Evolutionary conservation across 37 sponge, comb jelly and placozoan genomes (phyloP).

Genomic region (Cladorhizidae sp.): DNA sequence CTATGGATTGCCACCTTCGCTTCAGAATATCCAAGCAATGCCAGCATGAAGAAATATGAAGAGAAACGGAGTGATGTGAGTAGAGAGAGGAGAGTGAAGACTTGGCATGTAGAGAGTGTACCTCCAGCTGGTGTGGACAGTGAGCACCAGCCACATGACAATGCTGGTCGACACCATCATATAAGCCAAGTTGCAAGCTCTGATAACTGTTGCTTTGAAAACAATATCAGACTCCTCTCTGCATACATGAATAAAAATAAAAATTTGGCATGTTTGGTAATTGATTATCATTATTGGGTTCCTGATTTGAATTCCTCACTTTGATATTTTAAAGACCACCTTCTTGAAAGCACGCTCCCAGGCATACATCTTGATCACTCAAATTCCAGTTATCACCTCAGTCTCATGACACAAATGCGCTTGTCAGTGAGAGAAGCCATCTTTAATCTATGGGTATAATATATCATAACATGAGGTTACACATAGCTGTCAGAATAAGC

Average conservation of each 20-base stretch:
- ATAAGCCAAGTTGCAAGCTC: slow-evolving; percentile 41
- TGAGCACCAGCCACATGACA: slow-evolving; percentile 51
- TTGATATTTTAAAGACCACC: slow-evolving; percentile 47
- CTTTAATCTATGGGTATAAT: slow-evolving; percentile 42
- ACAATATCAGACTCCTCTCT: slow-evolving; percentile 47
- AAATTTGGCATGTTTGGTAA: too few relatives aligned
- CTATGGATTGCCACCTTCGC: slow-evolving; percentile 55
- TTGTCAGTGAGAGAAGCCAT: slow-evolving; percentile 73
- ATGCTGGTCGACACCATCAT: slow-evolving; percentile 32
- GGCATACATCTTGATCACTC: slow-evolving; percentile 91
- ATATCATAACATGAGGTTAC: neutral
- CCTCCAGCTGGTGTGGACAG: slow-evolving; percentile 38
- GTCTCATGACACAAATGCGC: slow-evolving; percentile 76
- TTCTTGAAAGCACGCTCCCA: slow-evolving; percentile 86
- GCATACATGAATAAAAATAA: neutral
- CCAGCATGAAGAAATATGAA: slow-evolving; percentile 25
- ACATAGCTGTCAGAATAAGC: too few relatives aligned
- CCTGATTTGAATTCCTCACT: slow-evolving; percentile 19
- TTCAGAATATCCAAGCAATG: slow-evolving; percentile 51
- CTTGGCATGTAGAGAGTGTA: slow-evolving; percentile 45
- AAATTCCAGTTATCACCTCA: slow-evolving; percentile 84
- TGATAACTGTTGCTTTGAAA: slow-evolving; percentile 24
- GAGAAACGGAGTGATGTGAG: slow-evolving; percentile 37
- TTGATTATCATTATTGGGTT: neutral
- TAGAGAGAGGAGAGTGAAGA: slow-evolving; percentile 63